These are phyloP conservation scores for Gallinago undulata DNA, from an alignment of 2,113 vertebrate species.

Conservation along the genomic window DNA sequence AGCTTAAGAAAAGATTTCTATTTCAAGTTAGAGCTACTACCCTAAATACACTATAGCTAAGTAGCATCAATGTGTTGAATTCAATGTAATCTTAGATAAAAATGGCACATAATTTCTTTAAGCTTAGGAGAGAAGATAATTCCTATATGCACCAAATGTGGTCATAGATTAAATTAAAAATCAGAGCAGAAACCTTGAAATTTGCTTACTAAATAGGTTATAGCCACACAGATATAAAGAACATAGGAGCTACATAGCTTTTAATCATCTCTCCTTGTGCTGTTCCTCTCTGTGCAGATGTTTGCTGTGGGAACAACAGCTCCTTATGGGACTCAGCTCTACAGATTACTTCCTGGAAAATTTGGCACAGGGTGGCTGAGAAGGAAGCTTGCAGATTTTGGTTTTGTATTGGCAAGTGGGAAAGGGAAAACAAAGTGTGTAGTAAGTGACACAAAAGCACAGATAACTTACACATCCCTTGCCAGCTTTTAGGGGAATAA, in stretches of 20 bases:
- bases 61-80: neutral
- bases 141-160: neutral
- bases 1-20: neutral
- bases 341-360: constrained; percentile 53
- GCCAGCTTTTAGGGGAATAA: constrained; percentile 45
- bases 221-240: constrained; percentile 6
- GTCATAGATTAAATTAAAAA: neutral
- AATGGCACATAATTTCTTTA: neutral
- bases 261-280: constrained; percentile 17
- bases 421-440: constrained; percentile 34
- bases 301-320: constrained; percentile 16
- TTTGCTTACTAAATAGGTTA: neutral
- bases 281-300: constrained; percentile 38
- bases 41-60: neutral
- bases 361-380: constrained; percentile 16
- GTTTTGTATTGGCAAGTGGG: constrained; percentile 25
- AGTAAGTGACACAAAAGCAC: constrained; percentile 42
- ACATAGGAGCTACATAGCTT: neutral
- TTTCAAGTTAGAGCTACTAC: neutral
- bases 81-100: neutral
- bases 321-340: neutral
- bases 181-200: neutral
- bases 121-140: neutral
- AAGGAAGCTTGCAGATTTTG: constrained; percentile 27
- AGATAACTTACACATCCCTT: constrained; percentile 28